Conservation (phyloP, 2,888 invertebrate genomes). For the Noctua comes region DNA sequence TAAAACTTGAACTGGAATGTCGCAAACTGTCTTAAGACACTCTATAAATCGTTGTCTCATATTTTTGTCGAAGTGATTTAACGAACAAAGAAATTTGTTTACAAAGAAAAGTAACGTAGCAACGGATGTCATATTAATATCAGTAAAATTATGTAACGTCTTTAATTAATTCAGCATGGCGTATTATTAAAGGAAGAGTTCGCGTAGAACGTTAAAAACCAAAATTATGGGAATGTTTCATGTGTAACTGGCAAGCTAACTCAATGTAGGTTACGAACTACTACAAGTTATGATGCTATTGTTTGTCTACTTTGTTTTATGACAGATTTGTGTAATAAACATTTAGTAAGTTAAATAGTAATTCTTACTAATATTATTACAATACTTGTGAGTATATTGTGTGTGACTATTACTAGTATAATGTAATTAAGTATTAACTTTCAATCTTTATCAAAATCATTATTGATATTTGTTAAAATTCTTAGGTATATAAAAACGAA, state of each 20-base stretch:
- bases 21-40: slow-evolving; percentile 28
- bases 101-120: slow-evolving; percentile 86
- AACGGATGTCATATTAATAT: slow-evolving; percentile 76
- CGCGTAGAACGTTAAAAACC: slow-evolving; percentile 2
- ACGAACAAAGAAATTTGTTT: slow-evolving; percentile 84
- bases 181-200: slow-evolving; percentile 45
- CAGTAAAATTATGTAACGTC: slow-evolving; percentile 74
- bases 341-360: slow-evolving; percentile 24
- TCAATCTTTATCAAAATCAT: slow-evolving; percentile 5
- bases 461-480: neutral
- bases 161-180: slow-evolving; percentile 60
- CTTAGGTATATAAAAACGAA: neutral
- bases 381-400: slow-evolving; percentile 1
- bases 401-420: slow-evolving; percentile 20
- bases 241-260: slow-evolving; percentile 41
- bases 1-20: slow-evolving; percentile 57
- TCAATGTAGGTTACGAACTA: slow-evolving; percentile 41
- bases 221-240: slow-evolving; percentile 31
- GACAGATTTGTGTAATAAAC: slow-evolving; percentile 29
- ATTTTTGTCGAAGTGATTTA: slow-evolving; percentile 69
- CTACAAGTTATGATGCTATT: slow-evolving; percentile 25
- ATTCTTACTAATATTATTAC: slow-evolving; percentile 14
- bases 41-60: slow-evolving; percentile 46
- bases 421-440: neutral
- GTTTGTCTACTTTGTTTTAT: slow-evolving; percentile 43